These are phyloP conservation scores for Ellobius talpinus DNA, from an alignment of 2,113 vertebrate genomes.

Conservation along the genomic window DNA sequence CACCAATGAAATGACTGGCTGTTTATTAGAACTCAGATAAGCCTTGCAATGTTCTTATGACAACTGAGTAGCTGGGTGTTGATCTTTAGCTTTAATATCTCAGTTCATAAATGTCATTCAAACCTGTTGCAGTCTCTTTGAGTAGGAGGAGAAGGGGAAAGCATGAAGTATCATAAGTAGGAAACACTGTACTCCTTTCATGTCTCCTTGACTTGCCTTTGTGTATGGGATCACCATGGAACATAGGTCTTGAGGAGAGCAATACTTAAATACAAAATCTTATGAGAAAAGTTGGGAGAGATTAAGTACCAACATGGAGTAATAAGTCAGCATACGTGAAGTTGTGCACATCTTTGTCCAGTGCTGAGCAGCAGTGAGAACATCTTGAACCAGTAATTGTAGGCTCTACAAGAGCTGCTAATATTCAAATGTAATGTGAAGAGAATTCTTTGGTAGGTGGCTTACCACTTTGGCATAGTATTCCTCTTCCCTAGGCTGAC, in stretches of 20 bases:
- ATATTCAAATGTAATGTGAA: slow-evolving; percentile 5
- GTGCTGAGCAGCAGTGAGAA: slow-evolving; percentile 33
- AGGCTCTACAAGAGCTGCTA: slow-evolving; percentile 37
- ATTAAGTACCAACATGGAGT: slow-evolving; percentile 33
- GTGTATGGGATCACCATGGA: neutral
- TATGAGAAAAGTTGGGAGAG: no score
- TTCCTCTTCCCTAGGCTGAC: neutral
- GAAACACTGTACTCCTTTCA: neutral
- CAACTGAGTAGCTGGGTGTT: slow-evolving; percentile 70
- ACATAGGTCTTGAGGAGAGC: slow-evolving; percentile 43
- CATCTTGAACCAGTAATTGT: slow-evolving; percentile 72
- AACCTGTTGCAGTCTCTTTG: slow-evolving; percentile 72
- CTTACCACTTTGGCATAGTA: slow-evolving; percentile 12
- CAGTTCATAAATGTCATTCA: slow-evolving; percentile 76
- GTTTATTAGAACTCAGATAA: slow-evolving; percentile 72
- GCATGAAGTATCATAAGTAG: slow-evolving; percentile 49
- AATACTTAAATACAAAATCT: neutral
- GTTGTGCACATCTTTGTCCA: slow-evolving; percentile 54
- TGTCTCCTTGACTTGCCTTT: slow-evolving; percentile 64
- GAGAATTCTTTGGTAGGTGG: slow-evolving; percentile 48
- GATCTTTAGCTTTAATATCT: slow-evolving; percentile 77
- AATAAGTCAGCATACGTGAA: neutral
- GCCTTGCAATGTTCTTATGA: slow-evolving; percentile 72
- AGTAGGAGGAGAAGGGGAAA: slow-evolving; percentile 60
- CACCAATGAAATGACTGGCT: slow-evolving; percentile 41